Evolutionary conservation across 1,140 invertebrate genomes (phyloP).

Genomic region (Aleiodes sp.): DNA sequence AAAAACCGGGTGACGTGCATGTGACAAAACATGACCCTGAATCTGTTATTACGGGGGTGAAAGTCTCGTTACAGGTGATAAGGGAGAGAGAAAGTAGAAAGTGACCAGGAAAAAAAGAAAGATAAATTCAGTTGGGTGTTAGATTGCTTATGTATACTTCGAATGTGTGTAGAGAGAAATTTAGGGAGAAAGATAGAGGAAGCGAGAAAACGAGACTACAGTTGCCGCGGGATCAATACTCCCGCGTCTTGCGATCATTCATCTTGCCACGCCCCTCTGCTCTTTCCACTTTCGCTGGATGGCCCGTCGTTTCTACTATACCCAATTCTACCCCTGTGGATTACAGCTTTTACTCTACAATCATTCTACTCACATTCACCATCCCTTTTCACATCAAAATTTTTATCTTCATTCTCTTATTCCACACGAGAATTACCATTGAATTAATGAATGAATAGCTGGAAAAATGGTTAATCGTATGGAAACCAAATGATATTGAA

Average conservation of each 20-base stretch:
- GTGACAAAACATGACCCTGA: constrained; percentile 58
- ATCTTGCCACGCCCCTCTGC: constrained; percentile 67
- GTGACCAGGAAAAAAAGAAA: constrained; percentile 17
- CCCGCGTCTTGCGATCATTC: constrained; percentile 68
- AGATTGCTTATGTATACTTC: background rate
- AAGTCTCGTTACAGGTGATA: constrained; percentile 22
- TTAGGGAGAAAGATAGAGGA: constrained; percentile 37
- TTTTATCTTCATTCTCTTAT: constrained; percentile 10
- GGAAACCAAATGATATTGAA: background rate
- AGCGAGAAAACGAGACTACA: constrained; percentile 43
- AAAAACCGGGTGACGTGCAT: constrained; percentile 43
- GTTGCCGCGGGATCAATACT: constrained; percentile 62
- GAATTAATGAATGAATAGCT: background rate
- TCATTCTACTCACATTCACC: background rate
- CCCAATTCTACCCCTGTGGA: constrained; percentile 40
- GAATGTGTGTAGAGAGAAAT: constrained; percentile 11
- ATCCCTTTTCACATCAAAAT: background rate
- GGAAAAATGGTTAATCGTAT: background rate
- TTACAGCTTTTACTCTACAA: constrained; percentile 23
- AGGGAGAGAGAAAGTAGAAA: constrained; percentile 23
- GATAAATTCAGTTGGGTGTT: constrained; percentile 21
- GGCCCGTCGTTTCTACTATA: constrained; percentile 35
- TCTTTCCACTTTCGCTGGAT: constrained; percentile 47
- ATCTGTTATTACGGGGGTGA: constrained; percentile 51
- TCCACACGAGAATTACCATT: background rate